These are phyloP conservation scores for Telmatochromis sp. DNA, from an alignment of 2,113 vertebrate species.

Conservation along the genomic window DNA sequence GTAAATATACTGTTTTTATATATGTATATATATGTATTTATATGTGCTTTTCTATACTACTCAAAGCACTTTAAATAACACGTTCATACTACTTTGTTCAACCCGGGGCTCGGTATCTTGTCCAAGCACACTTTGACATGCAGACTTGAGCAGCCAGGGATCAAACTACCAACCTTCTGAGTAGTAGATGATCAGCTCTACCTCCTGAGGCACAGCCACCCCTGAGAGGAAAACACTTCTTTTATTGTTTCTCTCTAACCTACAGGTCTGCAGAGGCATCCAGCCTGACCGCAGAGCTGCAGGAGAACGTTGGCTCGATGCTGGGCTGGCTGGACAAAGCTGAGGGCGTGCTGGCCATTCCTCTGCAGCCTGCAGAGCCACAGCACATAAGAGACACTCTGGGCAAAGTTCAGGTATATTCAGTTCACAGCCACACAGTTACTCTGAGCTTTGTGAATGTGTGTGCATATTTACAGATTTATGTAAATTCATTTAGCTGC, in stretches of 20 bases:
- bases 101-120: background rate
- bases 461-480: background rate
- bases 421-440: background rate
- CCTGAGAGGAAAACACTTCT: fast-evolving
- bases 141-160: background rate
- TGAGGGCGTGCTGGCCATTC: conserved; percentile 61
- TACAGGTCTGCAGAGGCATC: conserved; percentile 81
- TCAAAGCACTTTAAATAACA: background rate
- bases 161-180: background rate
- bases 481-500: background rate
- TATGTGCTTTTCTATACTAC: too few species aligned
- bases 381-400: conserved; percentile 81
- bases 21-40: too few species aligned
- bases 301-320: conserved; percentile 82
- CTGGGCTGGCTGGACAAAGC: conserved; percentile 84
- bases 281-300: conserved; percentile 72
- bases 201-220: background rate
- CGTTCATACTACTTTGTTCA: background rate
- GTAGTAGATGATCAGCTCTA: background rate
- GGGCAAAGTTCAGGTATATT: conserved; percentile 85
- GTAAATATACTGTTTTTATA: background rate
- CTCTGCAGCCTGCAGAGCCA: conserved; percentile 78
- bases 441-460: background rate
- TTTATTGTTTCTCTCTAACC: background rate
- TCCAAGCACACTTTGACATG: background rate